Percentiles rank a stretch among this genome's conserved stretches.
Evolutionary conservation across 2,888 invertebrate genomes (phyloP).

Genomic region (Thysanoteuthis rhombus): DNA sequence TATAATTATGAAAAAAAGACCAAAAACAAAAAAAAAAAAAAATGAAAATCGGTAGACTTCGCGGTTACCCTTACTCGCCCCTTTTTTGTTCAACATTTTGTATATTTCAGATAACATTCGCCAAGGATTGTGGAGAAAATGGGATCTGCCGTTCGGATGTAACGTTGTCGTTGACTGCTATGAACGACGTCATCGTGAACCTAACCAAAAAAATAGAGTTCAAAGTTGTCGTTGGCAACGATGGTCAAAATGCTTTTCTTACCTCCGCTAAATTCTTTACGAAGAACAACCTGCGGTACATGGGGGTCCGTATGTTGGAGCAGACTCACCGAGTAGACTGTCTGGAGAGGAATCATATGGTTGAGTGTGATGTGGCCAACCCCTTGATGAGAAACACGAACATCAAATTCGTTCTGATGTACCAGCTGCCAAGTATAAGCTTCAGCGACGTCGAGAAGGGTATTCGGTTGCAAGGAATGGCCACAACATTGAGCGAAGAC

Average conservation of each 20-base stretch:
- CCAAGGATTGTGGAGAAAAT: neutral
- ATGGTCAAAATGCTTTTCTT: neutral
- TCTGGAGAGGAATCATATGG: neutral
- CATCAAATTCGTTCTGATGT: slow-evolving; percentile 22
- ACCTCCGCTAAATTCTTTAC: neutral
- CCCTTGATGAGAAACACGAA: neutral
- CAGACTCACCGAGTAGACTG: neutral
- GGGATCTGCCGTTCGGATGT: neutral
- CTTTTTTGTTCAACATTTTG: neutral
- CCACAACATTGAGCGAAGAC: neutral
- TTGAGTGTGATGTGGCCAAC: slow-evolving; percentile 23
- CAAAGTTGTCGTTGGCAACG: neutral
- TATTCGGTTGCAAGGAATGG: neutral
- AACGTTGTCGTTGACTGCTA: neutral
- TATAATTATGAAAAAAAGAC: too few relatives aligned
- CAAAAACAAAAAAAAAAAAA: too few relatives aligned
- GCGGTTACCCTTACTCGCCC: too few relatives aligned
- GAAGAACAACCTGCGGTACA: neutral
- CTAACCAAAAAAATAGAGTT: neutral
- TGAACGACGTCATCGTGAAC: slow-evolving; percentile 13
- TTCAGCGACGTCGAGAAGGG: neutral
- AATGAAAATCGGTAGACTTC: too few relatives aligned
- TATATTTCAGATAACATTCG: neutral
- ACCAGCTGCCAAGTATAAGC: neutral
- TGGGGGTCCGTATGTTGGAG: neutral